These are phyloP conservation scores for Delichon dasypus DNA, from an alignment of 2,797 vertebrate genomes.

Conservation along the genomic window DNA sequence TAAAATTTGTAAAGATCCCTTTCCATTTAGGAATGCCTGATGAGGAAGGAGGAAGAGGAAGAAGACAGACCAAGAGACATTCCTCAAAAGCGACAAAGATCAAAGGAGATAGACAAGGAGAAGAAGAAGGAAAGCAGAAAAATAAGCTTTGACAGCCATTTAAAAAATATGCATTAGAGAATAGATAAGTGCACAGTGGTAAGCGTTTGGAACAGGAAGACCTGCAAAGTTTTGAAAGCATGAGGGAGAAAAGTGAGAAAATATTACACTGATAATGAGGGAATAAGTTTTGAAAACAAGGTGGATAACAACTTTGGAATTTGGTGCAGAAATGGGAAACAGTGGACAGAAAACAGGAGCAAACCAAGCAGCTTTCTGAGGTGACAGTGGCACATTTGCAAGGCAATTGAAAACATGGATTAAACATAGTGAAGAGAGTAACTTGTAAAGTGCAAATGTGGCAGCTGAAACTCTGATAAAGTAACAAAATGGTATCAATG, in stretches of 20 bases:
- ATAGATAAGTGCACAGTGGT: background rate
- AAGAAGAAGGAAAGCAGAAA: background rate
- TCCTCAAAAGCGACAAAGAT: background rate
- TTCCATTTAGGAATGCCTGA: background rate
- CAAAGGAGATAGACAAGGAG: background rate
- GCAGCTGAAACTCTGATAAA: background rate
- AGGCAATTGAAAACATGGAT: background rate
- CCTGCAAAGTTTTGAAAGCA: background rate
- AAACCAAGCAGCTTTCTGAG: background rate
- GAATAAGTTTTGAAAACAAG: background rate
- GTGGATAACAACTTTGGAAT: background rate
- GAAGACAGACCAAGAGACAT: background rate
- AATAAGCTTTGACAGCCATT: background rate
- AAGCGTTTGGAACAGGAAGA: background rate
- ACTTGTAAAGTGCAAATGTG: background rate
- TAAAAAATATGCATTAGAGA: background rate
- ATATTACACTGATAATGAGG: background rate
- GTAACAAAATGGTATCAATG: background rate
- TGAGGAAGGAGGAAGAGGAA: background rate
- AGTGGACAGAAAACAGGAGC: background rate
- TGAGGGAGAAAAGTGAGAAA: background rate
- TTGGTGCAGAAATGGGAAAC: background rate
- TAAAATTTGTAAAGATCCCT: background rate
- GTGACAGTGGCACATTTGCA: background rate
- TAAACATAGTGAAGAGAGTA: background rate